Evolutionary conservation across 2,888 invertebrate species (phyloP).

Genomic region (Drosophila nr. fundita): DNA sequence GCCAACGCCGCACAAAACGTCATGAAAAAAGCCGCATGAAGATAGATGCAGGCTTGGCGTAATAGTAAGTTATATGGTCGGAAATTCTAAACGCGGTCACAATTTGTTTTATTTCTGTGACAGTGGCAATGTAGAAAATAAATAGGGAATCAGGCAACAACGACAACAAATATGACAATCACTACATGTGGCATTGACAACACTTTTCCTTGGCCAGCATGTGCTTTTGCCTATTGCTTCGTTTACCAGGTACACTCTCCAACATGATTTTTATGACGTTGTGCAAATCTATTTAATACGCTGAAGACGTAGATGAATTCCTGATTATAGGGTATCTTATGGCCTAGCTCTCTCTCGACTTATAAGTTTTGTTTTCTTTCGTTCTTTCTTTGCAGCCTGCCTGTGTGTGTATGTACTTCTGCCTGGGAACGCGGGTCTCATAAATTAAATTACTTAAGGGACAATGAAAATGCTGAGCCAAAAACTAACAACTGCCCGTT

Average conservation of each 20-base stretch:
- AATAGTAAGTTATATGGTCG: constrained; percentile 9
- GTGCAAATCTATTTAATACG: not conserved
- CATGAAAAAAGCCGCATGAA: constrained; percentile 41
- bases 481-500: constrained; percentile 46
- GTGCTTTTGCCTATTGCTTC: constrained; percentile 17
- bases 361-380: constrained; percentile 3
- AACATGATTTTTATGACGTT: not conserved
- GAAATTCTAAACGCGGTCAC: constrained; percentile 25
- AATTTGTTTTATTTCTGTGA: constrained; percentile 28
- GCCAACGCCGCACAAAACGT: constrained; percentile 41
- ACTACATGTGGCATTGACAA: constrained; percentile 8
- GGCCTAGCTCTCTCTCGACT: not conserved
- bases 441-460: constrained; percentile 71
- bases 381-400: constrained; percentile 1
- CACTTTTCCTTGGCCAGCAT: constrained; percentile 16
- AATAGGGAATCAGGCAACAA: constrained; percentile 17
- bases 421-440: constrained; percentile 17
- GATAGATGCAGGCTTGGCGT: not conserved
- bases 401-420: not conserved
- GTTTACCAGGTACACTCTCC: constrained; percentile 8
- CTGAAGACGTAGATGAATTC: not conserved
- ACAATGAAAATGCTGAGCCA: constrained; percentile 39
- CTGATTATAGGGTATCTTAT: not conserved
- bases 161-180: constrained; percentile 18
- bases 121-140: constrained; percentile 46